Evolutionary conservation across 2,888 invertebrate species (phyloP), one percentile per base, ranked within the genome.

Genomic region (Pyrgus malvae): DNA sequence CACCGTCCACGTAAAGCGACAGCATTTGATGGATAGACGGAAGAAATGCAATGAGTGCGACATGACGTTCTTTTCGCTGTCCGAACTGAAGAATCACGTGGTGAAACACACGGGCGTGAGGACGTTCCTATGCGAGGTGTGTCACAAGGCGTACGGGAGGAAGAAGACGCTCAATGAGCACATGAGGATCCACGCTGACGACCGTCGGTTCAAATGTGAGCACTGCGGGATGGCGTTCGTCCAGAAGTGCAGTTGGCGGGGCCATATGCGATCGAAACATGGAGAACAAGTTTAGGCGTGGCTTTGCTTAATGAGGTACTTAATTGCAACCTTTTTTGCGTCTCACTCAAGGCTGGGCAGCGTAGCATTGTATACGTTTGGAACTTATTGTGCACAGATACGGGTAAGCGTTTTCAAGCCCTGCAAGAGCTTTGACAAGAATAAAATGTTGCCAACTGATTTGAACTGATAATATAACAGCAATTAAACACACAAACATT

Each of bases 51-150:
- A 55, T 0, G 57, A 63, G 3, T 76, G 76, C 57, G 70, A 74
- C 0, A 76, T 72, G 57, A 69, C 69, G 5, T 88, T 85, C 57
- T 78, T 74, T 56, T 71, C 73, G 0, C 71, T 73, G 25, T 68
- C 72, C 3, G 74, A 74, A 44, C 63, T 89, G 57, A 75, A 72
- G 40, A 70, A 72, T 21, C 89, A 89, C 58, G 68, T 75, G 65
- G 70, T 78, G 41, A 81, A 74, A 46, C 86, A 87, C 56, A 78
- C 78, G 0, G 74, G 72, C 0, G 68, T 68, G 6, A 75, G 73
- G 57, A 73, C 74, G 3, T 84, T 75, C 48, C 67, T 74, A 35
- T 88, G 87, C 48, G 70, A 74, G 19, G 65, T 80, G 3, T 87
- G 87, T 46, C 60, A 70, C n/a, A 82, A 83, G 58, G 59, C 66